Evolutionary conservation across 2,888 invertebrate species (phyloP), one percentile per base, ranked within the genome.

Genomic region (Torymus texanus): DNA sequence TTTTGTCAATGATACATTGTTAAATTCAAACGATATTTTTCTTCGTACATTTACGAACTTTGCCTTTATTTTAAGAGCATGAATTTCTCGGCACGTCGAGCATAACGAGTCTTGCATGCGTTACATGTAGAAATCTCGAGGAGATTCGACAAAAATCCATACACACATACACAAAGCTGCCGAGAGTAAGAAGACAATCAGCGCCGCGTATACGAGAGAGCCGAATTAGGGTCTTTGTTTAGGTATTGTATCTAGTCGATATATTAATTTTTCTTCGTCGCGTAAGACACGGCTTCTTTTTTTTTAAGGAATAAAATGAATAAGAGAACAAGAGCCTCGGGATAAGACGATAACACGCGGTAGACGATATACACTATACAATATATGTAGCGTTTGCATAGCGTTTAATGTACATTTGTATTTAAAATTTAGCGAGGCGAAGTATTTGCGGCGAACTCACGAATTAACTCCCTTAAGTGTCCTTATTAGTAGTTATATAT

Each of bases 161-260:
- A 41, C 41, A 41, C 41, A 41, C 41, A 41, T 41, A 41, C 12
- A 53, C 21, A 76, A 76, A 76, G 62, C 75, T 76, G 68, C 68
- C 68, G 75, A 76, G 68, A 76, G 62, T 76, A 68, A 76, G 68
- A 76, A 68, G 62, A 68, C 55, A 68, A 76, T 76, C 18, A 73
- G 62, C 68, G 78, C 78, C 74, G 78, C 55, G 53, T 61, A 55
- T 63, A 68, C 29, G 70, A 62, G 29, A 73, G 73, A 78, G 66
- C 73, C 68, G 55, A 68, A 62, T 53, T 68, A 55, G 72, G 56
- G 61, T 50, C 66, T 68, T 73, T 41, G 41, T 41, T 65, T 79
- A 79, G 74, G 70, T 79, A 79, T 71, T 79, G 65, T 79, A 77
- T 80, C 77, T 80, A 80, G 77, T 80, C 77, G 73, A 77, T 77